Evolutionary conservation across 2,888 invertebrate genomes (phyloP).

Genomic region (Camponotus fellah): DNA sequence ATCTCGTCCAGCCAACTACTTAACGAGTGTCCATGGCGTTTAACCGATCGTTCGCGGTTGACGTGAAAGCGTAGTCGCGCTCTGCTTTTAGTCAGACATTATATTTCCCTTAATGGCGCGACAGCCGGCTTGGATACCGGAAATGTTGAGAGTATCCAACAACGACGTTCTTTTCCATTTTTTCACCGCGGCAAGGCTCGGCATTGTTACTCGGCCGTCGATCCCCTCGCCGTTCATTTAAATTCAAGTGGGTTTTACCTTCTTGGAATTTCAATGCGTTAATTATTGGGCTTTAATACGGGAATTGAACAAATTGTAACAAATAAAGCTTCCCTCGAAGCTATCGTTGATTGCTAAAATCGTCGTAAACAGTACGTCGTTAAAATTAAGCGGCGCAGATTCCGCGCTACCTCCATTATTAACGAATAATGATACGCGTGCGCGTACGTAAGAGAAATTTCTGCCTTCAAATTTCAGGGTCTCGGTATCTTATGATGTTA

Average conservation of each 20-base stretch:
- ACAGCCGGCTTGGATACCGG: slow-evolving; percentile 54
- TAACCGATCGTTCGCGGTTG: slow-evolving; percentile 70
- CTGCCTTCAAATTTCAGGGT: not conserved
- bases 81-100: slow-evolving; percentile 73
- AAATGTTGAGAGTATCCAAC: slow-evolving; percentile 42
- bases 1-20: slow-evolving; percentile 63
- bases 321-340: not conserved
- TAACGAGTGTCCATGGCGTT: slow-evolving; percentile 60
- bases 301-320: slow-evolving; percentile 2
- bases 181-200: not conserved
- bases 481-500: not conserved
- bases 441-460: not conserved
- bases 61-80: slow-evolving; percentile 74
- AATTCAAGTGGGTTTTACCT: slow-evolving; percentile 33
- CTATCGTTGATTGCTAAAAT: not conserved
- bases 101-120: slow-evolving; percentile 71
- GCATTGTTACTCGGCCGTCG: slow-evolving; percentile 31
- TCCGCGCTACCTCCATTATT: not conserved
- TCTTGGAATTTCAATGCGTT: slow-evolving; percentile 34
- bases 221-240: slow-evolving; percentile 17
- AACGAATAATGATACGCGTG: slow-evolving; percentile 8
- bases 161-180: slow-evolving; percentile 35
- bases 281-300: slow-evolving; percentile 32
- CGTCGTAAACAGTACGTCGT: not conserved
- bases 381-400: not conserved